Evolutionary conservation across 2,888 invertebrate species (phyloP).

Genomic region (Drosophila borealis): DNA sequence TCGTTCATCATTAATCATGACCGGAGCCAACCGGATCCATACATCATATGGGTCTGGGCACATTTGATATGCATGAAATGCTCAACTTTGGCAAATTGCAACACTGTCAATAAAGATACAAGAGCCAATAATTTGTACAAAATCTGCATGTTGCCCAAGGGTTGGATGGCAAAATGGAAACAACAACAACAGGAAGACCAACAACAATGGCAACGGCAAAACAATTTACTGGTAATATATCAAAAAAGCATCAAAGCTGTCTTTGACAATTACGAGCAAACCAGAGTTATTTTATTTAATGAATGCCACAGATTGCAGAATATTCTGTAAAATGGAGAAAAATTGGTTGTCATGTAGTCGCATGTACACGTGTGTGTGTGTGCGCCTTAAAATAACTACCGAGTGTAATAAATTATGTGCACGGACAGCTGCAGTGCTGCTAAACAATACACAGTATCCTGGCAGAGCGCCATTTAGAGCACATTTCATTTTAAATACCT

Average conservation of each 20-base stretch:
- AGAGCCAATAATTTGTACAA: slow-evolving; percentile 62
- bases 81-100: slow-evolving; percentile 73
- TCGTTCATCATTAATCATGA: slow-evolving; percentile 66
- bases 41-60: slow-evolving; percentile 50
- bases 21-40: slow-evolving; percentile 42
- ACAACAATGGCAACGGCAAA: slow-evolving; percentile 39
- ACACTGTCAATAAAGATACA: slow-evolving; percentile 70
- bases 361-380: slow-evolving; percentile 26
- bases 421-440: slow-evolving; percentile 57
- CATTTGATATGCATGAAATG: slow-evolving; percentile 73
- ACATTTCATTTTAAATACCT: slow-evolving; percentile 76
- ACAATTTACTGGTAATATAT: slow-evolving; percentile 76
- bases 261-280: slow-evolving; percentile 76
- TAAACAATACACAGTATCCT: slow-evolving; percentile 42
- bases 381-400: slow-evolving; percentile 71
- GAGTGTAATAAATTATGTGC: slow-evolving; percentile 71
- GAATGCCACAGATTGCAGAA: slow-evolving; percentile 57
- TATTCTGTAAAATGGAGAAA: slow-evolving; percentile 42
- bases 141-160: slow-evolving; percentile 63
- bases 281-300: slow-evolving; percentile 76
- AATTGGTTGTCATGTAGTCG: slow-evolving; percentile 45
- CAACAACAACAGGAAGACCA: background rate
- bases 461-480: slow-evolving; percentile 60
- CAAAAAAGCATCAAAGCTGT: slow-evolving; percentile 77
- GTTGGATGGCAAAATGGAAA: background rate